Conservation (phyloP, 2,113 vertebrate species). For the Phyllopteryx taeniolatus region DNA sequence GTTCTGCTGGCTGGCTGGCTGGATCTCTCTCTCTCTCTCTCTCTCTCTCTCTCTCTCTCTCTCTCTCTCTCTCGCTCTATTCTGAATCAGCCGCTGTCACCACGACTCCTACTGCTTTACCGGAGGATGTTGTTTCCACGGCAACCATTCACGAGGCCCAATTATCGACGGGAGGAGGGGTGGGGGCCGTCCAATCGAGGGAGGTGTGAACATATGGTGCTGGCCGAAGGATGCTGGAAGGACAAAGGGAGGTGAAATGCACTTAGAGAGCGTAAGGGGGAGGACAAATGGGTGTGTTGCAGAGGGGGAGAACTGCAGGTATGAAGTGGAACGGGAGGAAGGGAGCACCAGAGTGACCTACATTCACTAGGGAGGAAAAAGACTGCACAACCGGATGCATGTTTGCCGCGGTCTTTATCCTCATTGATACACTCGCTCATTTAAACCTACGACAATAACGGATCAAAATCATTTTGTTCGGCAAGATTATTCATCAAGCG, state of each 20-base stretch:
- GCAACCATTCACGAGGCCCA: conserved; percentile 71
- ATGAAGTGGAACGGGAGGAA: conserved; percentile 25
- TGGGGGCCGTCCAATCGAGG: conserved; percentile 23
- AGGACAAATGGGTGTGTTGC: conserved; percentile 6
- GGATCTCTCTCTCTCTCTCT: conserved; percentile 5
- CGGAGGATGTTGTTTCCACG: conserved; percentile 73
- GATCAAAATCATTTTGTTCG: conserved; percentile 15
- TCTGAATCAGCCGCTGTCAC: conserved; percentile 71
- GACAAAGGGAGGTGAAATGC: conserved; percentile 11
- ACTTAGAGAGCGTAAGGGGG: background rate
- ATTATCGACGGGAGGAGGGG: conserved; percentile 37
- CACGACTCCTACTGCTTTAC: conserved; percentile 60
- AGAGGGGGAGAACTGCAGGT: conserved; percentile 9
- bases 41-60: conserved; percentile 15
- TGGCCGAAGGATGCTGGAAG: conserved; percentile 27
- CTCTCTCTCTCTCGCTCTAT: conserved; percentile 57
- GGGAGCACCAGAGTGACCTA: conserved; percentile 55
- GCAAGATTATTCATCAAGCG: conserved; percentile 12
- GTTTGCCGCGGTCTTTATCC: conserved; percentile 37
- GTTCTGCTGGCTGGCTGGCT: conserved; percentile 19
- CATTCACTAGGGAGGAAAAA: conserved; percentile 48
- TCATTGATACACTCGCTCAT: background rate
- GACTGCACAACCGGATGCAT: conserved; percentile 52
- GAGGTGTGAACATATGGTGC: conserved; percentile 52
- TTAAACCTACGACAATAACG: conserved; percentile 1